Base-by-base conservation (phyloP, 2,113 vertebrate genomes). In the Psilopogon haemacephalus region DNA sequence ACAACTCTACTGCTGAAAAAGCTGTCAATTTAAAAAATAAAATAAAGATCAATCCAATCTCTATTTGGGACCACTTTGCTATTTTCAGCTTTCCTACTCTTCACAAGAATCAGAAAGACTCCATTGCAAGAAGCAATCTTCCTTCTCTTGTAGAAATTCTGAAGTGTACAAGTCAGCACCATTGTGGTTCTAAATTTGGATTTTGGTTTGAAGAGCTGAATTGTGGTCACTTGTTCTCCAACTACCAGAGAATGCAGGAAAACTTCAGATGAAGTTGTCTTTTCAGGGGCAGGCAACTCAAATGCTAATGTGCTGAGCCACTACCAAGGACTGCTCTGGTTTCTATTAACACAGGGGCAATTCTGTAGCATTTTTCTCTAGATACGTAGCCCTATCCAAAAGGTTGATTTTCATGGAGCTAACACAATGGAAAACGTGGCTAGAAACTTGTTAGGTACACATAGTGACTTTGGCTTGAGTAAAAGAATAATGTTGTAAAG, bases 301-400 rank as follows among this genome's bases (percentile, higher is more conserved):
- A 87, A 90, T 96, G 84, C 94, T 86, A 96, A 85, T 85, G 30
- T 84, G 84, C 90, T 97, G 96, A 96, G 96, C 90, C 89, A 96
- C 95, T 94, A 95, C 95, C 84, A 95, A 94, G 97, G 97, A 98
- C 98, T 97, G 97, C 87, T 94, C 93, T 95, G 95, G 96, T 94
- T 96, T 96, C 97, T 97, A 96, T 97, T 97, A 97, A 97, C 97
- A 96, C 42, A 94, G 93, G 85, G 30, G 55, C 77, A 94, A 91
- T 95, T 95, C 90, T 91, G 74, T 88, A 90, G 81, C 80, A 60
- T 84, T 95, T 95, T 95, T 92, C 58, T 89, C 77, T 71, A 95
- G 95, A 91, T 95, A 93, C 38, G 69, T 69, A 89, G 70, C 56
- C 86, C 94, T 71, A 93, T 86, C 86, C 96, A 97, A 97, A 95